phyloP scores from a whole-genome alignment of 1,140 invertebrate species.

The Goniozus legneri region DNA sequence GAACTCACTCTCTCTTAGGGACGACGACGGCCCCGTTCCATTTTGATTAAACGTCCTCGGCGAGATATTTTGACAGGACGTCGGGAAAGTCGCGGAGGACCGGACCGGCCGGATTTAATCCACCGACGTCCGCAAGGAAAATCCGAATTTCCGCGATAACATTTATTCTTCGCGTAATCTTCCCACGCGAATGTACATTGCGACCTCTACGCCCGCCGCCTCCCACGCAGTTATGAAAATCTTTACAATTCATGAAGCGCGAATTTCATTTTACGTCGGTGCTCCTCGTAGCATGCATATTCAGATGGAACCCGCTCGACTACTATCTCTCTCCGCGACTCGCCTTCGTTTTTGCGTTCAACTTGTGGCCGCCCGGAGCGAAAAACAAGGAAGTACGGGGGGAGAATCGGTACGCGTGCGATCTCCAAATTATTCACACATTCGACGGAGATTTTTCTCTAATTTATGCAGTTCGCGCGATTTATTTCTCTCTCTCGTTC shows the following conservation, averaged over 20 bases:
- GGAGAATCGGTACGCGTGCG: background rate
- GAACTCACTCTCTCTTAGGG: background rate
- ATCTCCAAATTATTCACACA: background rate
- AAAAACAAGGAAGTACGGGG: no score
- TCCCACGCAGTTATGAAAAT: background rate
- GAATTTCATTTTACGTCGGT: background rate
- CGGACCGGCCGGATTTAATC: no score
- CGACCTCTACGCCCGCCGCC: no score
- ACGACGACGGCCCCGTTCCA: background rate
- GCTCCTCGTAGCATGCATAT: background rate
- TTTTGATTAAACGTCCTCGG: background rate
- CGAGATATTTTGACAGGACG: background rate
- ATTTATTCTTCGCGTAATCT: background rate
- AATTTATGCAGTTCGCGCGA: background rate
- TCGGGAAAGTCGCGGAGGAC: no score
- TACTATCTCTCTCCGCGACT: background rate
- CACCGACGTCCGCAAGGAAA: background rate
- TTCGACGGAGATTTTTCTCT: background rate
- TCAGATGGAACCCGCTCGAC: no score
- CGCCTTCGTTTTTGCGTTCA: background rate
- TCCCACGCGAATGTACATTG: background rate
- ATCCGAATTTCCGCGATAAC: background rate
- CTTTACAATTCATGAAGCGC: background rate
- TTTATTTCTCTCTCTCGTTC: background rate
- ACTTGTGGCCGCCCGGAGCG: no score